Conservation (phyloP, 1,140 invertebrate species). For the Drosophila carrolli region DNA sequence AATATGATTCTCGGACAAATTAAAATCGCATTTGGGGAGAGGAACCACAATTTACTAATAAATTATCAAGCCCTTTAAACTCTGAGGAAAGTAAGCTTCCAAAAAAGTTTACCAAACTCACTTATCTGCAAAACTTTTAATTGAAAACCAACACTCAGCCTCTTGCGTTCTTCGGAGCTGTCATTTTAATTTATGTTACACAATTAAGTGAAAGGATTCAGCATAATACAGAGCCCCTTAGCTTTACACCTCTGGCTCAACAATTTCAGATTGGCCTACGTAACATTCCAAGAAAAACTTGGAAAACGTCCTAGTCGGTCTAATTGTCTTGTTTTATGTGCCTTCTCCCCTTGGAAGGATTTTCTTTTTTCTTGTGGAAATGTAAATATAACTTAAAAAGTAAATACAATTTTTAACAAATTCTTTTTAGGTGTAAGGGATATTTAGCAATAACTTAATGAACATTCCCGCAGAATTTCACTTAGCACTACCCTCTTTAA, state of each 20-base stretch:
- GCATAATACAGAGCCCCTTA: neutral
- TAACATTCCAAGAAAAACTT: constrained; percentile 27
- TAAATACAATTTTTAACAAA: neutral
- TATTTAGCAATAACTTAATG: too few relatives aligned
- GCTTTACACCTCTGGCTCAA: constrained; percentile 6
- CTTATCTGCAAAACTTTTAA: constrained; percentile 72
- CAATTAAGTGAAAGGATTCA: constrained; percentile 66
- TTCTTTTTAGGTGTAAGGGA: neutral
- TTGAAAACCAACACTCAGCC: constrained; percentile 65
- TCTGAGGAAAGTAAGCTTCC: constrained; percentile 2
- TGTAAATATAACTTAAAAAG: neutral
- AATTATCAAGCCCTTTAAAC: constrained; percentile 43
- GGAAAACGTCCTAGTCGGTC: constrained; percentile 4
- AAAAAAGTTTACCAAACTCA: constrained; percentile 50
- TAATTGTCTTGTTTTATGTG: neutral
- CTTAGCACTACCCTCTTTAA: neutral
- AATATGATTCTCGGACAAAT: constrained; percentile 21
- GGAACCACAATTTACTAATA: constrained; percentile 13
- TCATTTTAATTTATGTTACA: constrained; percentile 63
- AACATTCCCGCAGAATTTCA: constrained; percentile 1
- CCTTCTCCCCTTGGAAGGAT: neutral
- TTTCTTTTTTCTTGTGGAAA: neutral
- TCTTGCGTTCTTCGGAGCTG: constrained; percentile 7
- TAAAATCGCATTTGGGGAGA: neutral
- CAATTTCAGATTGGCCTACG: constrained; percentile 48